These are phyloP conservation scores for Zele albiditarsus DNA, from an alignment of 2,888 invertebrate species.

Conservation along the genomic window DNA sequence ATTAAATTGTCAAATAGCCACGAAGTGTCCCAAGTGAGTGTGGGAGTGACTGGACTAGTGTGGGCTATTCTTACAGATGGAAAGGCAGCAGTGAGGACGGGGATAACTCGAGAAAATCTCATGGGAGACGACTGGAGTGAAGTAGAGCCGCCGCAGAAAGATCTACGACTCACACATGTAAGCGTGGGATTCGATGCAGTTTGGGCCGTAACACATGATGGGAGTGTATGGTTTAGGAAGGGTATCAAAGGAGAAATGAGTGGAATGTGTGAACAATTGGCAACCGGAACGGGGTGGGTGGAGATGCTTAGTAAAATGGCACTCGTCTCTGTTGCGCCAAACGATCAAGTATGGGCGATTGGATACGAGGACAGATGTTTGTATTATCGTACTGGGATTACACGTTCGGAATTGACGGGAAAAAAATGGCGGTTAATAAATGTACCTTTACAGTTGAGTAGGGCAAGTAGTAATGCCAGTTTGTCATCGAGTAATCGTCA, in stretches of 20 bases:
- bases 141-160: conserved; percentile 83
- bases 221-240: conserved; percentile 91
- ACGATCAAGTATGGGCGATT: conserved; percentile 92
- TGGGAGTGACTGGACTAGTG: conserved; percentile 89
- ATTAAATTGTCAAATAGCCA: conserved; percentile 84
- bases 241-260: conserved; percentile 82
- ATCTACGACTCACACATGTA: conserved; percentile 82
- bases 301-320: conserved; percentile 92
- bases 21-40: conserved; percentile 89
- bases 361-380: conserved; percentile 87
- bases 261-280: conserved; percentile 83
- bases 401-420: conserved; percentile 84
- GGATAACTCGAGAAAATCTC: conserved; percentile 85
- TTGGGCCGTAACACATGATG: conserved; percentile 86
- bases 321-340: conserved; percentile 87
- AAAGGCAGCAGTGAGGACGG: conserved; percentile 85
- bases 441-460: conserved; percentile 86
- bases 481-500: conserved; percentile 74
- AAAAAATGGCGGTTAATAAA: conserved; percentile 89
- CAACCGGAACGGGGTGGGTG: conserved; percentile 89
- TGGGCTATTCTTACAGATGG: conserved; percentile 93
- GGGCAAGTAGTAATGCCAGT: conserved; percentile 87
- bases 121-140: conserved; percentile 86
- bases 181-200: conserved; percentile 87
- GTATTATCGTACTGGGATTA: conserved; percentile 86